Conservation (phyloP, 1,140 invertebrate species). For the Vollenhovia emeryi region DNA sequence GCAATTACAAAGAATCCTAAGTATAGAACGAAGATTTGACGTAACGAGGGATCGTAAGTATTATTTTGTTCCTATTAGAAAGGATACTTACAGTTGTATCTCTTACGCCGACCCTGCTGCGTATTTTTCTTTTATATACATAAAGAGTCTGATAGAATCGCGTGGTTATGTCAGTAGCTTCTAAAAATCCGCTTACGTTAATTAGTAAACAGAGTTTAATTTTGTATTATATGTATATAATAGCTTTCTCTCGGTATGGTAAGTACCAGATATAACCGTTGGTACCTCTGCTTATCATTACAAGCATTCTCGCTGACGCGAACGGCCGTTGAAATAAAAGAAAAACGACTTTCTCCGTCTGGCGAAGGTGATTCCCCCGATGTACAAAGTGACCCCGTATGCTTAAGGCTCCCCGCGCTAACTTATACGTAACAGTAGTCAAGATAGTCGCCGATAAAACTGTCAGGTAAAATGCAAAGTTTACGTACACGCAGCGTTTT, state of each 20-base stretch:
- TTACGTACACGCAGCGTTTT: neutral
- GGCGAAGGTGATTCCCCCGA: neutral
- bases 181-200: neutral
- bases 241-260: neutral
- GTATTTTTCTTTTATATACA: neutral
- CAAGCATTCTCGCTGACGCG: neutral
- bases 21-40: neutral
- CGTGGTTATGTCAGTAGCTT: neutral
- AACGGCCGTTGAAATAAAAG: neutral
- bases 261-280: neutral
- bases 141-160: neutral
- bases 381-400: neutral
- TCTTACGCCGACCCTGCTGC: neutral
- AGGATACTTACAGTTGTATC: neutral
- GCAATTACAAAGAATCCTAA: neutral
- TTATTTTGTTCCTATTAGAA: neutral
- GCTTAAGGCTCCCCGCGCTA: neutral
- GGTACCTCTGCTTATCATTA: constrained; percentile 12
- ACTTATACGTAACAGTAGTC: neutral
- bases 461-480: neutral
- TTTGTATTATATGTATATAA: neutral
- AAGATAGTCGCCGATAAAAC: neutral
- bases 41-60: neutral
- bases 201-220: neutral
- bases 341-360: neutral